Evolutionary conservation across 1,140 invertebrate genomes (phyloP).

Genomic region (Chrysomallon squamiferum): DNA sequence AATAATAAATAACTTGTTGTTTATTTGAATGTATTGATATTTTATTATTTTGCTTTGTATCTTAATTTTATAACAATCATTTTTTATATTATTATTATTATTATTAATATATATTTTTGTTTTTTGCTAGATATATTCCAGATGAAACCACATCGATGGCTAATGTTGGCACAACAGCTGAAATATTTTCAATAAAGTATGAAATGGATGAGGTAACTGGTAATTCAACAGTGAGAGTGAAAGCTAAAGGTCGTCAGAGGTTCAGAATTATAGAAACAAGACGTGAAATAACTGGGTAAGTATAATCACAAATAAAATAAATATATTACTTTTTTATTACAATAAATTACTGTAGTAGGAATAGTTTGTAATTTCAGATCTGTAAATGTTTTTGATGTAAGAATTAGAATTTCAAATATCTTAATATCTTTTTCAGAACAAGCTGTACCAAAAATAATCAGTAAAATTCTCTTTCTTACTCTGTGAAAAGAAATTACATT

Average conservation of each 20-base stretch:
- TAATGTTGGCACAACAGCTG: constrained; percentile 74
- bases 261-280: constrained; percentile 68
- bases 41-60: background rate
- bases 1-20: background rate
- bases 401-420: too few relatives aligned
- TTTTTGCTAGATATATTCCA: constrained; percentile 2
- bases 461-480: background rate
- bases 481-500: background rate
- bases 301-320: constrained; percentile 1
- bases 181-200: constrained; percentile 73
- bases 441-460: background rate
- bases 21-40: background rate
- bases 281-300: constrained; percentile 66
- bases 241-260: constrained; percentile 74
- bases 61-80: too few relatives aligned
- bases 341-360: too few relatives aligned
- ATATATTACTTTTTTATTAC: background rate
- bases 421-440: too few relatives aligned
- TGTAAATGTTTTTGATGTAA: too few relatives aligned
- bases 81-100: too few relatives aligned
- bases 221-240: constrained; percentile 59
- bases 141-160: constrained; percentile 6
- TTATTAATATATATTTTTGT: background rate
- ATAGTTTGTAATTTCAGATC: too few relatives aligned
- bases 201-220: constrained; percentile 63